These are phyloP conservation scores for Vanacampus margaritifer DNA, from an alignment of 2,113 vertebrate genomes.

Conservation along the genomic window DNA sequence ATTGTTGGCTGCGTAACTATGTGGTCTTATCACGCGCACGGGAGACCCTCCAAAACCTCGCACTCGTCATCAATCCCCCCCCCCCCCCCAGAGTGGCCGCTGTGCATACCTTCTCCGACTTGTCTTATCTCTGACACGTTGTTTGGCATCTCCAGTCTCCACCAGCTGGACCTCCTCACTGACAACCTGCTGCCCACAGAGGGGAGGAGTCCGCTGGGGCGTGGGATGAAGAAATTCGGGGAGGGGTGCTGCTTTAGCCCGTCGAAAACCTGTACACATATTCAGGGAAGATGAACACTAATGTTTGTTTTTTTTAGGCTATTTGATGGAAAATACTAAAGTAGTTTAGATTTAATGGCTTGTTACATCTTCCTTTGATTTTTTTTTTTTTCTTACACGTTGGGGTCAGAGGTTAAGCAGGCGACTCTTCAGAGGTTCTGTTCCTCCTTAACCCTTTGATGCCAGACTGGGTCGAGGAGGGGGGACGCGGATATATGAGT, in stretches of 20 bases:
- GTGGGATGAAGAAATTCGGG: conserved; percentile 33
- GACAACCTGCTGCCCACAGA: conserved; percentile 59
- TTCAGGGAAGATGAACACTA: background rate
- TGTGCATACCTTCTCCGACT: conserved; percentile 53
- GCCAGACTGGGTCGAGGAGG: conserved; percentile 36
- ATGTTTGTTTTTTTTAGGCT: background rate
- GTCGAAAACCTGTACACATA: background rate
- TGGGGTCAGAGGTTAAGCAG: conserved; percentile 70
- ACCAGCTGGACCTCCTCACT: conserved; percentile 67
- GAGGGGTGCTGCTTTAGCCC: conserved; percentile 24
- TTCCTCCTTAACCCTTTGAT: conserved; percentile 69
- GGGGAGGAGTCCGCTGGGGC: conserved; percentile 31
- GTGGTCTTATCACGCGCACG: conserved; percentile 27
- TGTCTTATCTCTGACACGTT: conserved; percentile 72
- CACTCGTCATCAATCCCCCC: conserved; percentile 19
- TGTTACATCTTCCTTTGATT: conserved; percentile 22
- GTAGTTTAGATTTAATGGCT: conserved; percentile 10
- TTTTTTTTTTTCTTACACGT: conserved; percentile 45
- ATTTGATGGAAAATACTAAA: background rate
- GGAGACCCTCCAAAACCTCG: conserved; percentile 9
- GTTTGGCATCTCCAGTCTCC: conserved; percentile 66
- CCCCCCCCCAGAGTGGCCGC: conserved; percentile 21
- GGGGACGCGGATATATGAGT: conserved; percentile 3
- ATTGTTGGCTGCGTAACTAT: conserved; percentile 25
- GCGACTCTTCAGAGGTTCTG: conserved; percentile 62